These are phyloP conservation scores for Heliconius charithonia DNA, from an alignment of 2,888 invertebrate genomes.

Conservation along the genomic window DNA sequence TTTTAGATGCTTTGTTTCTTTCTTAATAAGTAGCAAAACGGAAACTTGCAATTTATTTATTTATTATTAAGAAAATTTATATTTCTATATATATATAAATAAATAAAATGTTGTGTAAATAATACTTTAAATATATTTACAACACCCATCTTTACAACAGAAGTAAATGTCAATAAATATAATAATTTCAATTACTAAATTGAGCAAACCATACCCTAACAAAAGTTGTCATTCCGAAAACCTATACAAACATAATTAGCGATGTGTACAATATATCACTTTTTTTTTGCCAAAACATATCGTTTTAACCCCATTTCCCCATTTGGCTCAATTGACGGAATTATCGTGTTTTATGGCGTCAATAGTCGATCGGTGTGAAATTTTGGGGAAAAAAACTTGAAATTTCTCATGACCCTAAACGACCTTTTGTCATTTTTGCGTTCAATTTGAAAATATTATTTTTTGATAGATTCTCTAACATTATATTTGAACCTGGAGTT, in stretches of 20 bases:
- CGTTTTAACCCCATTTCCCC: conserved; percentile 76
- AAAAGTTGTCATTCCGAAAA: conserved; percentile 63
- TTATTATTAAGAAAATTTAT: no score
- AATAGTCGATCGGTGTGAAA: conserved; percentile 74
- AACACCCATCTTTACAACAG: background rate
- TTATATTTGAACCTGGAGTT: background rate
- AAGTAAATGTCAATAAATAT: background rate
- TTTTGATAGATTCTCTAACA: background rate
- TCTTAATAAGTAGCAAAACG: background rate
- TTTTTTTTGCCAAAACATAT: conserved; percentile 82
- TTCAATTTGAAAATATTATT: background rate
- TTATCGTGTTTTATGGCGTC: conserved; percentile 71
- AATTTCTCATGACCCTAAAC: conserved; percentile 68
- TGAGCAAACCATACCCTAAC: conserved; percentile 32
- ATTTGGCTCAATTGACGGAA: conserved; percentile 67
- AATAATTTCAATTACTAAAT: conserved; percentile 39
- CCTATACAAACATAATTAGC: conserved; percentile 82
- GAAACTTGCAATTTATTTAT: background rate
- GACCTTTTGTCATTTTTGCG: conserved; percentile 48
- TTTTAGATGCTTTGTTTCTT: background rate
- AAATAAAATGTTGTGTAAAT: no score
- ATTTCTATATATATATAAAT: no score
- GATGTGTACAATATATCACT: conserved; percentile 71
- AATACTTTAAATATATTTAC: background rate
- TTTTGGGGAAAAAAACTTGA: conserved; percentile 57